Base-by-base conservation (phyloP, 2,888 invertebrate species). In the Cloeon dipterum region DNA sequence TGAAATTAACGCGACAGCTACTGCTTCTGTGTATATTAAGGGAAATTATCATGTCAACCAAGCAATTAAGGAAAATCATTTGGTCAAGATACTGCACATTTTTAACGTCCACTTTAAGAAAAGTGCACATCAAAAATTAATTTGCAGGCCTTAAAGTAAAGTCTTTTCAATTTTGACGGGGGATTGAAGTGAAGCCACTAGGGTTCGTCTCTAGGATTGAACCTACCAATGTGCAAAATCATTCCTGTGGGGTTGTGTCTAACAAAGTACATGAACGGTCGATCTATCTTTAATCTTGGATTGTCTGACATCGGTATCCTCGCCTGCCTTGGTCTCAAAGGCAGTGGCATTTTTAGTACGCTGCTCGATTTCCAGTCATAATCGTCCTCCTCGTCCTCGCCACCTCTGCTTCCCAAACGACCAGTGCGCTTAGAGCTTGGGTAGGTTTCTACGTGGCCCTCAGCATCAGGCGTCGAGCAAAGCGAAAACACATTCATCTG, bases 171-270 rank as follows among this genome's bases (percentile, higher is more conserved):
- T n/a, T n/a, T n/a, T n/a, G n/a, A n/a, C n/a, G n/a, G n/a, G n/a
- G n/a, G n/a, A n/a, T n/a, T n/a, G n/a, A n/a, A n/a, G n/a, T n/a
- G n/a, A n/a, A n/a, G n/a, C n/a, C n/a, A n/a, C 39, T 38, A 42
- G 13, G 41, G 79, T 56, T 79, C 58, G 51, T 81, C 66, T 57
- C 77, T 70, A 29, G 81, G 85, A 57, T 81, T 85, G 59, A 81
- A 85, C 52, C 85, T 66, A 29, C 86, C 86, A 63, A 83, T 79
- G 53, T 81, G 81, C 36, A 88, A 60, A 49, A 88, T 78, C 61
- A 86, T 69, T 41, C 86, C 86, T n/a, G 85, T 77, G 2, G 85
- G 86, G 56, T 86, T 86, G 56, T 88, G 86, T 50, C 86, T 66
- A 11, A 86, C 79, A 47, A 83, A 77, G 55, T 79, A 88, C 19